Percentiles rank a stretch among this genome's conserved stretches.
phyloP scores from a whole-genome alignment of 2,797 vertebrate species.

The Coreius guichenoti region DNA sequence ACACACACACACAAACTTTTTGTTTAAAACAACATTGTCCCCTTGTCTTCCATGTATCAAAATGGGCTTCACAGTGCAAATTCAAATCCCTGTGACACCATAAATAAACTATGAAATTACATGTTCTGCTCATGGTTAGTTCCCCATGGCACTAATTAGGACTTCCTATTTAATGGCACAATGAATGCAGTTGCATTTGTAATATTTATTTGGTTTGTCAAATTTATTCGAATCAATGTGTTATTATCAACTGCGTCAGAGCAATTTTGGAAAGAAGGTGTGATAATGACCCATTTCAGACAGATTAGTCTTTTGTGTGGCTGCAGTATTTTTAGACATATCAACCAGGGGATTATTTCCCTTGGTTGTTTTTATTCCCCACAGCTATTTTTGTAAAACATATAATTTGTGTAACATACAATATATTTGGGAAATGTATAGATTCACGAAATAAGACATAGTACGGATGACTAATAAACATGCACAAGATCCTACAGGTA shows the following conservation, averaged over 20 bases:
- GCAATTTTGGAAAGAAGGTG: background rate
- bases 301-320: conserved; percentile 1
- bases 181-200: conserved; percentile 3
- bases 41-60: background rate
- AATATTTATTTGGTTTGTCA: conserved; percentile 31
- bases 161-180: conserved; percentile 14
- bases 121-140: conserved; percentile 29
- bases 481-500: background rate
- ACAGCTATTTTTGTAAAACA: conserved; percentile 17
- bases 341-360: background rate
- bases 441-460: background rate
- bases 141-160: conserved; percentile 30
- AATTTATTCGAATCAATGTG: conserved; percentile 9
- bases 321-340: background rate
- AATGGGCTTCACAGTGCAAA: conserved; percentile 29
- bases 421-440: background rate
- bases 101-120: conserved; percentile 38
- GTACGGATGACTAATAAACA: background rate
- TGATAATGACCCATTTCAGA: conserved; percentile 14
- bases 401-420: background rate
- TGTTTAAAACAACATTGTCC: background rate
- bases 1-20: background rate
- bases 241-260: conserved; percentile 37
- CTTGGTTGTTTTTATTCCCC: conserved; percentile 1
- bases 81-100: conserved; percentile 13